These are phyloP conservation scores for Solenopsis invicta DNA, from an alignment of 1,140 invertebrate genomes.

Conservation along the genomic window DNA sequence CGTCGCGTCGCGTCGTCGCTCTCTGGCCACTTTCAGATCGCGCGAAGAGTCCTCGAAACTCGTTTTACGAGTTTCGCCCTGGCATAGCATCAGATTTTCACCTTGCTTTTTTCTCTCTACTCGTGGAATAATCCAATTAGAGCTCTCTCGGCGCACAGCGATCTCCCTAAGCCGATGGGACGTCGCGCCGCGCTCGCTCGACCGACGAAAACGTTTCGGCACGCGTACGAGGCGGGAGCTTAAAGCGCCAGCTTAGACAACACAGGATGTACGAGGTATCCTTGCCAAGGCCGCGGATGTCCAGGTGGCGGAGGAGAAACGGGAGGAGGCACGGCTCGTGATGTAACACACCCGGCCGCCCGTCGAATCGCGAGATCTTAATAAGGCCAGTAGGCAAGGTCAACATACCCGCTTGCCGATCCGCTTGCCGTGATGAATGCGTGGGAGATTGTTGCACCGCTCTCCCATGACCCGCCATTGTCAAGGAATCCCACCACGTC, in stretches of 20 bases:
- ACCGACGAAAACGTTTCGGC: neutral
- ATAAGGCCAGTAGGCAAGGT: constrained; percentile 83
- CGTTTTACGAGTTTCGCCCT: constrained; percentile 36
- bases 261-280: neutral
- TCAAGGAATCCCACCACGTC: constrained; percentile 77
- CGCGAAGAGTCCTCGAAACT: constrained; percentile 7
- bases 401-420: constrained; percentile 73
- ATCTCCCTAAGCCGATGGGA: constrained; percentile 14
- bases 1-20: neutral
- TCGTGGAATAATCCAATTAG: constrained; percentile 44
- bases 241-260: neutral
- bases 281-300: constrained; percentile 59
- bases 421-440: constrained; percentile 75
- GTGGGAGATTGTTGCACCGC: constrained; percentile 79
- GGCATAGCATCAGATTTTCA: constrained; percentile 47
- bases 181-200: neutral
- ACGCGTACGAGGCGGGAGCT: neutral
- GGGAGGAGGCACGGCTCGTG: constrained; percentile 30
- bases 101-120: neutral
- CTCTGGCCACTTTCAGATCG: constrained; percentile 33
- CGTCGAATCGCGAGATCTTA: constrained; percentile 67
- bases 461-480: constrained; percentile 84
- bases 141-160: neutral
- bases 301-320: constrained; percentile 22
- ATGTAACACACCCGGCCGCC: constrained; percentile 42